Conservation (phyloP, 2,113 vertebrate genomes). For the Phalacrocorax carbo region DNA sequence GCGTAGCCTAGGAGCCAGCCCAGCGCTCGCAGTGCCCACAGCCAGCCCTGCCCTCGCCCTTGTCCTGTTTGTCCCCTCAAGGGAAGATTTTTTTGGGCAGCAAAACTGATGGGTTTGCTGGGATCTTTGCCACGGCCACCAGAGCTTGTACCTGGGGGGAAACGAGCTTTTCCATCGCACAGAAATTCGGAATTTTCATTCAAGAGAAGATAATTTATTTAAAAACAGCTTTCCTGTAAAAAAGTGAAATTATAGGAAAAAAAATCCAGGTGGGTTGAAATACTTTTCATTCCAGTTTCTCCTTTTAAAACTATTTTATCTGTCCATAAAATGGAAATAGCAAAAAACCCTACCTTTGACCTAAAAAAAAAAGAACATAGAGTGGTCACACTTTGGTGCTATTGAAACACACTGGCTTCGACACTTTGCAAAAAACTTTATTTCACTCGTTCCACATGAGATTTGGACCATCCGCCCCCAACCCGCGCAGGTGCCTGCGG, state of each 20-base stretch:
- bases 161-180: neutral
- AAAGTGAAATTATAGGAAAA: neutral
- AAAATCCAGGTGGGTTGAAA: neutral
- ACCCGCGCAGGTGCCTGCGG: neutral
- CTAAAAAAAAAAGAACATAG: fast-evolving
- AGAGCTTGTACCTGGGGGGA: neutral
- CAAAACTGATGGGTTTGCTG: neutral
- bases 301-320: neutral
- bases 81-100: neutral
- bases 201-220: neutral
- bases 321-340: neutral
- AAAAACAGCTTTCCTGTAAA: neutral
- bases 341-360: neutral
- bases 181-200: neutral
- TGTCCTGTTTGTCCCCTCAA: fast-evolving
- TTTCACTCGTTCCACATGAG: neutral
- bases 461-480: neutral
- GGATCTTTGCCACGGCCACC: neutral
- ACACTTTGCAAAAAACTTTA: neutral
- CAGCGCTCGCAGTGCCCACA: fast-evolving
- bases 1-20: neutral
- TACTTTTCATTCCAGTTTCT: neutral
- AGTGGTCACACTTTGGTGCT: fast-evolving
- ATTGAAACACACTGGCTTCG: fast-evolving
- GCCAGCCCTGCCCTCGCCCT: neutral